Conservation (phyloP, 2,888 invertebrate species). For the Hyposoter didymator region DNA sequence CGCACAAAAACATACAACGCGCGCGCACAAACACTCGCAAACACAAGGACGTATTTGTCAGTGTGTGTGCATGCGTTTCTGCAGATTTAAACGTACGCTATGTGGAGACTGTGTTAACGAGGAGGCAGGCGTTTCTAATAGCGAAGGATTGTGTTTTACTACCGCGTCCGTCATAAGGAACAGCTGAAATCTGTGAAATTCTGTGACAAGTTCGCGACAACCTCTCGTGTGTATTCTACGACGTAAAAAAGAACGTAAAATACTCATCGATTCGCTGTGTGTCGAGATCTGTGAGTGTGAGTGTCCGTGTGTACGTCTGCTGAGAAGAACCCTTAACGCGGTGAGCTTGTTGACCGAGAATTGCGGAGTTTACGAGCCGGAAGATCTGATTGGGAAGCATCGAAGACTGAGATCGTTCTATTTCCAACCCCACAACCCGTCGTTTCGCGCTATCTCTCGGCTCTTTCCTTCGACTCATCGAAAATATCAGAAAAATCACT, state of each 20-base stretch:
- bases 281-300: not conserved
- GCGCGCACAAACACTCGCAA: no score
- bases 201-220: conserved; percentile 18
- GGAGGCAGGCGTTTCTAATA: not conserved
- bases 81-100: not conserved
- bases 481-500: not conserved
- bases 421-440: not conserved
- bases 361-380: not conserved
- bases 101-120: not conserved
- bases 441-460: not conserved
- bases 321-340: not conserved
- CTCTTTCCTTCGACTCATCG: not conserved
- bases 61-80: not conserved
- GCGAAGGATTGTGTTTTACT: conserved; percentile 13
- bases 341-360: conserved; percentile 24
- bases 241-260: conserved; percentile 23
- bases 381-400: conserved; percentile 15
- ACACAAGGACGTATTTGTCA: no score
- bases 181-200: conserved; percentile 20
- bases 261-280: conserved; percentile 14
- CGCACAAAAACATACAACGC: no score
- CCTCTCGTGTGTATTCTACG: conserved; percentile 8
- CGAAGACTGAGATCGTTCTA: conserved; percentile 6
- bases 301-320: conserved; percentile 1
- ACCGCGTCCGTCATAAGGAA: not conserved